Conservation (phyloP, 2,888 invertebrate genomes). For the Imbricaverruca yamaguchii region DNA sequence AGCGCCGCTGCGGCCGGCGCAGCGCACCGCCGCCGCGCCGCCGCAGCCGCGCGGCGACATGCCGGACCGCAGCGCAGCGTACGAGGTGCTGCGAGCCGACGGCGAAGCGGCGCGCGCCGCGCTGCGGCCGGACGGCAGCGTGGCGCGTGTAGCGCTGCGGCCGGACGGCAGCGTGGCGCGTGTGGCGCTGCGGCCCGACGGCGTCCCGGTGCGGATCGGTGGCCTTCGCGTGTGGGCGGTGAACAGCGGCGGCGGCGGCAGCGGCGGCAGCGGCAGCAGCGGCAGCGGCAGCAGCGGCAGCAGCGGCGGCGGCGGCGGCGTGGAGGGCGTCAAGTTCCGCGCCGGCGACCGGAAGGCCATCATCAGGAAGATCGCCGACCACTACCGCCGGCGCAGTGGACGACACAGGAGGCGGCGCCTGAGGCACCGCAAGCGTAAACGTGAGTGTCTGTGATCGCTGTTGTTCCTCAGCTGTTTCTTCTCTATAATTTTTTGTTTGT, state of each 20-base stretch:
- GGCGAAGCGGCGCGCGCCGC: slow-evolving; percentile 14
- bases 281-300: slow-evolving; percentile 30
- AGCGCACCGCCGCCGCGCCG: not conserved
- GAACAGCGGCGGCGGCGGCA: slow-evolving; percentile 21
- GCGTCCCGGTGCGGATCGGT: not conserved
- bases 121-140: slow-evolving; percentile 15
- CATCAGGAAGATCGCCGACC: slow-evolving; percentile 31
- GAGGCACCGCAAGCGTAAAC: slow-evolving; percentile 40
- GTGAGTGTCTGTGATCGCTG: slow-evolving; percentile 33
- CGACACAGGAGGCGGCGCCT: slow-evolving; percentile 42
- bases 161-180: slow-evolving; percentile 15
- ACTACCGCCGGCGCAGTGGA: slow-evolving; percentile 42
- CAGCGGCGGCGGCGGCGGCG: slow-evolving; percentile 24
- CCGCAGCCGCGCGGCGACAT: not conserved
- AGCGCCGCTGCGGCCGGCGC: no score
- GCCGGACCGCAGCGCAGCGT: not conserved
- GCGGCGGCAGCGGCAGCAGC: slow-evolving; percentile 26
- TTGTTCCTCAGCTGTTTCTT: no score
- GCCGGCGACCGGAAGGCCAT: slow-evolving; percentile 31
- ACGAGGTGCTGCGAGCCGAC: not conserved
- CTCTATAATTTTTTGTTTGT: no score
- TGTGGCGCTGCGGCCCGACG: not conserved
- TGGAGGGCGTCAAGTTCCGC: slow-evolving; percentile 26
- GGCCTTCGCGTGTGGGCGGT: slow-evolving; percentile 14
- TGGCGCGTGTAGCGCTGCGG: slow-evolving; percentile 5